phyloP scores from a whole-genome alignment of 2,113 vertebrate species.

The Orcinus orca region DNA sequence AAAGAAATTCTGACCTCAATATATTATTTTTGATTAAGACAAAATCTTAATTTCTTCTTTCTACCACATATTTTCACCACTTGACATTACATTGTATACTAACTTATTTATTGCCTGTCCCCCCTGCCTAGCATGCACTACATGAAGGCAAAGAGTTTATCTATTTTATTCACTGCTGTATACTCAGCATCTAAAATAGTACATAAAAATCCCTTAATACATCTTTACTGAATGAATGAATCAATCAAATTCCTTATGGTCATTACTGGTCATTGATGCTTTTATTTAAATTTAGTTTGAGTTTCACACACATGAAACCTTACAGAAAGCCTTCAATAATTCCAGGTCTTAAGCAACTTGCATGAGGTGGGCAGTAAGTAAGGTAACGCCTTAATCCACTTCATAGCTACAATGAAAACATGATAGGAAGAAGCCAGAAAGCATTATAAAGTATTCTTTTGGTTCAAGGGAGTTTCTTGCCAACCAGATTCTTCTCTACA shows the following conservation, averaged over 20 bases:
- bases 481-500: background rate
- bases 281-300: conserved; percentile 21
- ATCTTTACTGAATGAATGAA: background rate
- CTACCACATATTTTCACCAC: background rate
- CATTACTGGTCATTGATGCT: background rate
- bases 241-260: background rate
- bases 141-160: background rate
- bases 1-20: background rate
- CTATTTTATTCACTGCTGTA: background rate
- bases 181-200: background rate
- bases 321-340: background rate
- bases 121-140: background rate
- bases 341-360: background rate
- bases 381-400: background rate
- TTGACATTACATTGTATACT: background rate
- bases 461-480: background rate
- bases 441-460: background rate
- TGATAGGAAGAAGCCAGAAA: background rate
- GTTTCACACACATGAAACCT: background rate
- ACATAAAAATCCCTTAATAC: background rate
- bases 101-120: background rate
- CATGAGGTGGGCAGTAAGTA: background rate
- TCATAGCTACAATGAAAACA: background rate
- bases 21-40: background rate
- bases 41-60: background rate